A percentile compares a stretch with the other conserved stretches of the same genome.
These are phyloP conservation scores for Zalophus californianus DNA, from an alignment of 2,797 vertebrate species.

Conservation along the genomic window DNA sequence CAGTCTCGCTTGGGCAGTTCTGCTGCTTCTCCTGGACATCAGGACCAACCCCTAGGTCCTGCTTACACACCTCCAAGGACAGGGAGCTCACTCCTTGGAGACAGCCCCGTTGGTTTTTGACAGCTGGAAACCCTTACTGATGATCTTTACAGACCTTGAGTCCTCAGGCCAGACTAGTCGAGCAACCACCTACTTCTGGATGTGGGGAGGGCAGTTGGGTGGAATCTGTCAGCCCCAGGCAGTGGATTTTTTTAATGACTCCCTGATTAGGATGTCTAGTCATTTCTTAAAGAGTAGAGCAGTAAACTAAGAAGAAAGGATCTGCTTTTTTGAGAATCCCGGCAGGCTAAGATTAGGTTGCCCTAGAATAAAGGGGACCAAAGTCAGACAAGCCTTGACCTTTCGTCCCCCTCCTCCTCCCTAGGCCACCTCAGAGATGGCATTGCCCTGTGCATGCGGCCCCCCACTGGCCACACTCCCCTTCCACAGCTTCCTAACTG, in stretches of 20 bases:
- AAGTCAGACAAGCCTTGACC: neutral
- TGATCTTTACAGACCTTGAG: neutral
- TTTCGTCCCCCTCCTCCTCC: neutral
- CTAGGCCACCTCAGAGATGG: neutral
- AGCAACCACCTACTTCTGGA: neutral
- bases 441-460: neutral
- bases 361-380: neutral
- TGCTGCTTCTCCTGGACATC: neutral
- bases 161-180: neutral
- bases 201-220: neutral
- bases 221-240: neutral
- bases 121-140: neutral
- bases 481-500: neutral
- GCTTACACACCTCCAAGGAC: neutral
- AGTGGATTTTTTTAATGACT: neutral
- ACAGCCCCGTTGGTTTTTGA: neutral
- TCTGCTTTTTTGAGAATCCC: neutral
- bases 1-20: neutral
- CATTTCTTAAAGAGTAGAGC: constrained; percentile 7
- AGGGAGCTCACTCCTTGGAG: neutral
- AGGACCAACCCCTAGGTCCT: neutral
- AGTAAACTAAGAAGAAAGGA: neutral
- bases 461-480: neutral
- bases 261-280: neutral
- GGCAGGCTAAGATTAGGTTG: neutral